phyloP scores from a whole-genome alignment of 2,113 vertebrate species.

The Gambusia affinis region DNA sequence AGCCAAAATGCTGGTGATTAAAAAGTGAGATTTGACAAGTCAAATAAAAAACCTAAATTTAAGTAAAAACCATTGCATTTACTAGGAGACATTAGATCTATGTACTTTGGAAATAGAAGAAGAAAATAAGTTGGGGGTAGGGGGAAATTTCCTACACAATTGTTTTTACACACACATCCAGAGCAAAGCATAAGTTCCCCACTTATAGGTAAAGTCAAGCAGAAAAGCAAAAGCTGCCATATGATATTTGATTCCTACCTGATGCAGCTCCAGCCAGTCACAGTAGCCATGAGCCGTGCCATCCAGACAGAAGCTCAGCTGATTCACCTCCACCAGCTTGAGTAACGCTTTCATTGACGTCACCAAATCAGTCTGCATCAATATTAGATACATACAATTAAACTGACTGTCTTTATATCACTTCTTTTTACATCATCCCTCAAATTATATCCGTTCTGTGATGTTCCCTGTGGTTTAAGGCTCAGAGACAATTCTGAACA shows the following conservation, averaged over 20 bases:
- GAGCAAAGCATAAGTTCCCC: not conserved
- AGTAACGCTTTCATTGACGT: slow-evolving; percentile 83
- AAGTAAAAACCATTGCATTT: not conserved
- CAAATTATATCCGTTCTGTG: not conserved
- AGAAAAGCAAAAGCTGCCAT: not conserved
- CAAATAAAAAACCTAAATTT: not conserved
- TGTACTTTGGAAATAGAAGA: not conserved
- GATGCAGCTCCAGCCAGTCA: slow-evolving; percentile 92
- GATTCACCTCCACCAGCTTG: slow-evolving; percentile 83
- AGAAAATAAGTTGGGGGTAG: not conserved
- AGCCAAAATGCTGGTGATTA: not conserved
- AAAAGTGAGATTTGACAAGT: not conserved
- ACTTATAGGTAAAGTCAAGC: not conserved
- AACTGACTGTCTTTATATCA: not conserved
- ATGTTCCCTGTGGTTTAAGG: not conserved
- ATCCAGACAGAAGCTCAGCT: slow-evolving; percentile 83
- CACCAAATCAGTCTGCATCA: slow-evolving; percentile 84
- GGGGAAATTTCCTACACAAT: no score
- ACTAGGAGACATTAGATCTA: not conserved
- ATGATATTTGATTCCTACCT: slow-evolving; percentile 74
- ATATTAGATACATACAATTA: slow-evolving; percentile 9
- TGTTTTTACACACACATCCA: no score
- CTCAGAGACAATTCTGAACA: not conserved
- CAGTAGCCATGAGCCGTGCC: slow-evolving; percentile 84
- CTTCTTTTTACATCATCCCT: not conserved